Evolutionary conservation across 2,888 invertebrate species (phyloP).

Genomic region (Drosophila prolongata): DNA sequence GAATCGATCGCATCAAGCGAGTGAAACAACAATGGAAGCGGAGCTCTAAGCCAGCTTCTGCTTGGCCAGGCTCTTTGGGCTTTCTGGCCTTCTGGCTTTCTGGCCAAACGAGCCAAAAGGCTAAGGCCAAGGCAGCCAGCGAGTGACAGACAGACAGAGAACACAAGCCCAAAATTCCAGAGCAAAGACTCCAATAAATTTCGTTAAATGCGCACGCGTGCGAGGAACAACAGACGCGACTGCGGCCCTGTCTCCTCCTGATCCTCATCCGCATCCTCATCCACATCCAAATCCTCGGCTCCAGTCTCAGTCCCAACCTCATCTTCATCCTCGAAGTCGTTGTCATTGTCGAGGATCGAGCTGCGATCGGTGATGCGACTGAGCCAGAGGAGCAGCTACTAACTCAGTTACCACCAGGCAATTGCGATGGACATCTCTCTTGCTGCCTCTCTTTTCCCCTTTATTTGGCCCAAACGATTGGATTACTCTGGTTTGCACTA

Average conservation of each 20-base stretch:
- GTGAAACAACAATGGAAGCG: conserved; percentile 60
- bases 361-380: conserved; percentile 29
- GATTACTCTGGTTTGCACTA: conserved; percentile 1
- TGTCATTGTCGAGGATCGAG: conserved; percentile 31
- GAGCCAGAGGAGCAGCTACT: conserved; percentile 63
- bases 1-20: conserved; percentile 74
- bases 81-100: conserved; percentile 5
- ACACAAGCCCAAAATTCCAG: conserved; percentile 79
- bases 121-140: conserved; percentile 35
- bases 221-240: conserved; percentile 63
- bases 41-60: conserved; percentile 27
- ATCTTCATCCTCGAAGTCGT: conserved; percentile 30
- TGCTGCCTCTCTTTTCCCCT: conserved; percentile 28
- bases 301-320: not conserved
- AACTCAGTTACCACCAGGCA: conserved; percentile 71
- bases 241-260: conserved; percentile 14
- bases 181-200: conserved; percentile 82
- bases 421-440: conserved; percentile 78
- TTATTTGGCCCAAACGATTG: conserved; percentile 48
- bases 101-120: conserved; percentile 36
- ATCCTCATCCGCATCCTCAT: conserved; percentile 17
- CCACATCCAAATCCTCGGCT: not conserved
- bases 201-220: conserved; percentile 83
- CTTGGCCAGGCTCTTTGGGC: not conserved
- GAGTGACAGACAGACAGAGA: conserved; percentile 78